Conservation (phyloP, 1,140 invertebrate genomes). For the Drosophila bifasciata region DNA sequence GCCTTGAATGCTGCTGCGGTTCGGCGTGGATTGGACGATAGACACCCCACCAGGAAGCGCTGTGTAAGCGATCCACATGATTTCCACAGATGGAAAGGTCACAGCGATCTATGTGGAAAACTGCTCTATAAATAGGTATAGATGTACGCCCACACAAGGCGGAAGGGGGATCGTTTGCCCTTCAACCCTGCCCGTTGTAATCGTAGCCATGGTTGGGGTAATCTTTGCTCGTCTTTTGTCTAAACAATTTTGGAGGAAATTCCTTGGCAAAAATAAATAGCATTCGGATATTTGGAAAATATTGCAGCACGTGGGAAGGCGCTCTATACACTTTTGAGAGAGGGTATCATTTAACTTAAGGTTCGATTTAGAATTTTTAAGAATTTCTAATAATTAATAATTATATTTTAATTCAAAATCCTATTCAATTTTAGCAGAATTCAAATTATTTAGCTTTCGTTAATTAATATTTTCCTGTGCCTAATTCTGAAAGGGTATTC, state of each 20-base stretch:
- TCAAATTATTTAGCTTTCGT: too few relatives aligned
- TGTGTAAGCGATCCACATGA: conserved; percentile 4
- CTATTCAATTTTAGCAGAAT: too few relatives aligned
- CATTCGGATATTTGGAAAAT: conserved; percentile 16
- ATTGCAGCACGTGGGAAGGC: conserved; percentile 12
- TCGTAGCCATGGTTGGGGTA: conserved; percentile 12
- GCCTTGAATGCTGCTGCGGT: conserved; percentile 28
- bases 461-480: too few relatives aligned
- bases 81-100: conserved; percentile 24
- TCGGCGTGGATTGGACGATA: conserved; percentile 5
- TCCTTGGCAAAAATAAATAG: conserved; percentile 11
- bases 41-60: conserved; percentile 21
- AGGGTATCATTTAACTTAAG: too few relatives aligned
- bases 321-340: neutral
- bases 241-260: conserved; percentile 25
- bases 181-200: conserved; percentile 33
- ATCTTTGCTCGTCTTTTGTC: conserved; percentile 15
- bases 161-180: conserved; percentile 22
- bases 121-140: conserved; percentile 14
- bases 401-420: too few relatives aligned
- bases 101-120: conserved; percentile 16
- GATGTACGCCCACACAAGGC: conserved; percentile 14
- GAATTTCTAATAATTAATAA: too few relatives aligned
- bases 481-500: neutral
- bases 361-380: too few relatives aligned